Conservation (phyloP, 1,140 invertebrate genomes). For the Sarcophaga peregrina region DNA sequence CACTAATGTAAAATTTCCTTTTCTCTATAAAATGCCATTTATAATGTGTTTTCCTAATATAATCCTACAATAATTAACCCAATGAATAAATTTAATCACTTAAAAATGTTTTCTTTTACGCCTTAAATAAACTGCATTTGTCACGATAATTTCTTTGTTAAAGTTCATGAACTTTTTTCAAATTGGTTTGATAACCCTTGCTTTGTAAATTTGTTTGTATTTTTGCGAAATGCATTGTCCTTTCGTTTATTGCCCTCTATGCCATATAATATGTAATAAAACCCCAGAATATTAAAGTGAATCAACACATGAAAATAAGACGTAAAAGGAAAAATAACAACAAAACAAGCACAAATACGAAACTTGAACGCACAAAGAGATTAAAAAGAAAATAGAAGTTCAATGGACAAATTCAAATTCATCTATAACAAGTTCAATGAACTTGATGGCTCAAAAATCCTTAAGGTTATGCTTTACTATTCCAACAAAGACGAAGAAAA, state of each 20-base stretch:
- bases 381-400: neutral
- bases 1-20: too few species aligned
- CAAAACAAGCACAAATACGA: neutral
- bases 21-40: too few species aligned
- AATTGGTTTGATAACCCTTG: too few species aligned
- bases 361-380: neutral
- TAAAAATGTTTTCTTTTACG: too few species aligned
- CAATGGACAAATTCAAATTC: neutral
- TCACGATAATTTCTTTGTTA: too few species aligned
- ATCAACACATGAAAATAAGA: constrained; percentile 4
- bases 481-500: neutral
- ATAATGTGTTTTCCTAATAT: too few species aligned
- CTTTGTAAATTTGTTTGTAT: too few species aligned
- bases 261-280: constrained; percentile 3
- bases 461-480: neutral
- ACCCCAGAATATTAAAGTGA: neutral
- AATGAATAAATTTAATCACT: too few species aligned
- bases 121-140: too few species aligned
- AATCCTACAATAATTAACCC: too few species aligned
- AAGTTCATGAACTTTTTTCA: too few species aligned
- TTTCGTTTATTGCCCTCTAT: neutral
- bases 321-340: neutral
- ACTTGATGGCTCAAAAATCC: neutral
- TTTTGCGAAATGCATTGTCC: too few species aligned
- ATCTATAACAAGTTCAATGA: constrained; percentile 4